These are phyloP conservation scores for Argyresthia albistria DNA, from an alignment of 2,888 invertebrate genomes.

Conservation along the genomic window DNA sequence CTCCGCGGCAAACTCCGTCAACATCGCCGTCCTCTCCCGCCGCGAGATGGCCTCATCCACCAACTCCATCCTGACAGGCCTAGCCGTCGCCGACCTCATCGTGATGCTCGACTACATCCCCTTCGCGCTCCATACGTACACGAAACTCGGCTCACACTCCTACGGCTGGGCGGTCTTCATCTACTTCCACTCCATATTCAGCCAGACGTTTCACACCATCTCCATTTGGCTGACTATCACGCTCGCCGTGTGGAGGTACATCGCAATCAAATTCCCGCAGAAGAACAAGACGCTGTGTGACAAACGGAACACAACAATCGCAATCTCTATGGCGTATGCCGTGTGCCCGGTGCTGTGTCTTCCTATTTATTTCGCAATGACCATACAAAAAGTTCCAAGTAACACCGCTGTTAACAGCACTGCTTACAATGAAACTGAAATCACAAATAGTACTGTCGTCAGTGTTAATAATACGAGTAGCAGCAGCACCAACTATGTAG, in stretches of 20 bases:
- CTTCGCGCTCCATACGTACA: slow-evolving; percentile 85
- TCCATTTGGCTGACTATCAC: slow-evolving; percentile 95
- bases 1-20: slow-evolving; percentile 89
- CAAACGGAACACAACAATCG: slow-evolving; percentile 81
- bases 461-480: background rate
- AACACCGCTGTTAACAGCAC: slow-evolving; percentile 15
- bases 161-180: slow-evolving; percentile 89
- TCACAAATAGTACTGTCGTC: slow-evolving; percentile 14
- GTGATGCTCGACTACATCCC: slow-evolving; percentile 97
- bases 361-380: slow-evolving; percentile 86
- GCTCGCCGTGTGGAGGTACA: slow-evolving; percentile 93
- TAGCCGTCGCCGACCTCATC: slow-evolving; percentile 92
- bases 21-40: slow-evolving; percentile 90
- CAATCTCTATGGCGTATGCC: slow-evolving; percentile 83
- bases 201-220: slow-evolving; percentile 90
- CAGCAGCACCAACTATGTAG: slow-evolving; percentile 73
- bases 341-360: slow-evolving; percentile 88
- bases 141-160: slow-evolving; percentile 67
- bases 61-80: slow-evolving; percentile 91
- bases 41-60: slow-evolving; percentile 94
- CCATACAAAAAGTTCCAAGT: slow-evolving; percentile 69
- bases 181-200: slow-evolving; percentile 91
- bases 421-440: slow-evolving; percentile 8
- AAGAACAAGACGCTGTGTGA: slow-evolving; percentile 87
- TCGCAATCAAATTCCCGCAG: slow-evolving; percentile 89